Evolutionary conservation across 2,888 invertebrate species (phyloP).

Genomic region (Oeneis ivallda): DNA sequence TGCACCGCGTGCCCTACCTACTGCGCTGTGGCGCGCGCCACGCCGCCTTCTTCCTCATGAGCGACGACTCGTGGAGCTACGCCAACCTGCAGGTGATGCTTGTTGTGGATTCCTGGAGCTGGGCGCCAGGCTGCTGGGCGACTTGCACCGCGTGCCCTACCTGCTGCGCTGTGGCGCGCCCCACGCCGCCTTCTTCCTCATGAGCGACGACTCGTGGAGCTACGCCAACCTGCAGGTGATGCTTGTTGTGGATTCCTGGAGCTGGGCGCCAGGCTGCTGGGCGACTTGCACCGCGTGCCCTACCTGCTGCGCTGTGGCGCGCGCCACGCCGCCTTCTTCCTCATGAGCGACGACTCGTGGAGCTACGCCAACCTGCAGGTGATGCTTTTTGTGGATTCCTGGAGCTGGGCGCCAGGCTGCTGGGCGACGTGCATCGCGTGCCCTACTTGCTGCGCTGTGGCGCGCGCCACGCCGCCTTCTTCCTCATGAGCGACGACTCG

Average conservation of each 20-base stretch:
- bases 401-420: conserved; percentile 63
- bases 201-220: conserved; percentile 65
- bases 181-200: conserved; percentile 60
- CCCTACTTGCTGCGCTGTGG: conserved; percentile 50
- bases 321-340: conserved; percentile 58
- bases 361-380: conserved; percentile 52
- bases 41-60: conserved; percentile 60
- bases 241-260: conserved; percentile 55
- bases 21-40: conserved; percentile 51
- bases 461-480: conserved; percentile 56
- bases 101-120: conserved; percentile 61
- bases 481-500: conserved; percentile 61
- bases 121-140: conserved; percentile 63
- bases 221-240: conserved; percentile 52
- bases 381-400: too few relatives aligned
- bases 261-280: conserved; percentile 62
- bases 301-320: conserved; percentile 51
- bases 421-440: conserved; percentile 60
- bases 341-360: conserved; percentile 66
- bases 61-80: conserved; percentile 63
- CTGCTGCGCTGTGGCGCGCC: conserved; percentile 48
- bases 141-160: conserved; percentile 53
- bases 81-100: conserved; percentile 51
- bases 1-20: conserved; percentile 51
- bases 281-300: conserved; percentile 55